Percentiles rank a stretch among this genome's conserved stretches.
Evolutionary conservation across 2,113 vertebrate species (phyloP).

Genomic region (Chlorocebus sabaeus): DNA sequence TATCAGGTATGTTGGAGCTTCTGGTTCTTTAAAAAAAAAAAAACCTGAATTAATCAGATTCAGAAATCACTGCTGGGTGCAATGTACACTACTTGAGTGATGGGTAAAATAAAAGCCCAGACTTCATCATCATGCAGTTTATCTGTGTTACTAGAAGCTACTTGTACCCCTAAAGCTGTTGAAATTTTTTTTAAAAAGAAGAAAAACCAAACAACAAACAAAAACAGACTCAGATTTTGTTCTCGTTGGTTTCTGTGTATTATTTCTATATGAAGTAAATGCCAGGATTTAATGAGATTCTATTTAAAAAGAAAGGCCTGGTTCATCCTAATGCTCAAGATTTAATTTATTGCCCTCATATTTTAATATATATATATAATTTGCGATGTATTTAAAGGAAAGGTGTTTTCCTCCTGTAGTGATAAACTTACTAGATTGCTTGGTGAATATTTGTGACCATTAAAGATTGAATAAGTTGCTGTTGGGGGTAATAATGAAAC

Average conservation of each 20-base stretch:
- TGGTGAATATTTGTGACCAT: not conserved
- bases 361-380: slow-evolving; percentile 30
- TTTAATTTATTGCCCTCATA: not conserved
- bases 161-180: no score
- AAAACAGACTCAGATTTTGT: not conserved
- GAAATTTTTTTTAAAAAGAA: no score
- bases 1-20: slow-evolving; percentile 90
- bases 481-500: not conserved
- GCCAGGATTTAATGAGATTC: not conserved
- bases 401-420: not conserved
- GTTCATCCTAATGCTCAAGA: not conserved
- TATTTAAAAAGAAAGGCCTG: not conserved
- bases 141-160: no score
- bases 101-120: no score
- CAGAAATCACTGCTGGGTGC: no score
- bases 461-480: not conserved
- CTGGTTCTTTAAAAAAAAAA: accelerated
- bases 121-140: no score
- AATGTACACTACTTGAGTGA: no score
- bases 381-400: not conserved
- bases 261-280: slow-evolving; percentile 1
- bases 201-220: no score
- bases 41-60: not conserved
- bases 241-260: not conserved
- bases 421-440: not conserved